Evolutionary conservation across 2,888 invertebrate species (phyloP).

Genomic region (Dryocosmus kuriphilus): DNA sequence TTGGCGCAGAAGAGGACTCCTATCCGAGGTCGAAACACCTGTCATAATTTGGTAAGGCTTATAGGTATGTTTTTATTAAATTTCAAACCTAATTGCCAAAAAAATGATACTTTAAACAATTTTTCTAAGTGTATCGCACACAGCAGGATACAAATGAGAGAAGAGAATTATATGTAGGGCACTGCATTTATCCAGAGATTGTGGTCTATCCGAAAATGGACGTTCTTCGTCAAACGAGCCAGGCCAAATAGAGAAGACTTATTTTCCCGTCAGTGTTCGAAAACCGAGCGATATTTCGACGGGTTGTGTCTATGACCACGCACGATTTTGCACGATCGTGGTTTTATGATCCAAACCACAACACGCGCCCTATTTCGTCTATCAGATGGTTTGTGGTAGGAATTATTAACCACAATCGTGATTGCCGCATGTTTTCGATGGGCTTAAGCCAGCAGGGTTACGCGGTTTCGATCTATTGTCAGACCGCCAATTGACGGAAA

Average conservation of each 20-base stretch:
- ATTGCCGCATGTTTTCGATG: slow-evolving; percentile 69
- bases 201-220: slow-evolving; percentile 14
- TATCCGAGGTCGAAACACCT: too few species aligned
- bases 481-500: not conserved
- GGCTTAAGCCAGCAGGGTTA: slow-evolving; percentile 56
- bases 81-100: too few species aligned
- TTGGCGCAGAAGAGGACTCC: too few species aligned
- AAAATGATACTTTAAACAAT: too few species aligned
- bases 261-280: slow-evolving; percentile 68
- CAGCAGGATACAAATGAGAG: not conserved
- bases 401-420: slow-evolving; percentile 72
- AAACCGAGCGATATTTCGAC: slow-evolving; percentile 70
- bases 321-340: slow-evolving; percentile 57
- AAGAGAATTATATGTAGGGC: slow-evolving; percentile 42
- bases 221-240: slow-evolving; percentile 50
- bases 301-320: slow-evolving; percentile 53
- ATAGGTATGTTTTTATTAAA: too few species aligned
- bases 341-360: slow-evolving; percentile 57
- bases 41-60: too few species aligned
- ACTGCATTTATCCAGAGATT: slow-evolving; percentile 11
- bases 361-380: slow-evolving; percentile 56
- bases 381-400: slow-evolving; percentile 61
- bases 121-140: too few species aligned
- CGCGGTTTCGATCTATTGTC: slow-evolving; percentile 49
- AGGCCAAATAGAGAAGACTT: slow-evolving; percentile 65